Percentiles rank a stretch among this genome's conserved stretches.
Evolutionary conservation across 64 coral and sea anemone genomes (phyloP).

Genomic region (Actinia equina): DNA sequence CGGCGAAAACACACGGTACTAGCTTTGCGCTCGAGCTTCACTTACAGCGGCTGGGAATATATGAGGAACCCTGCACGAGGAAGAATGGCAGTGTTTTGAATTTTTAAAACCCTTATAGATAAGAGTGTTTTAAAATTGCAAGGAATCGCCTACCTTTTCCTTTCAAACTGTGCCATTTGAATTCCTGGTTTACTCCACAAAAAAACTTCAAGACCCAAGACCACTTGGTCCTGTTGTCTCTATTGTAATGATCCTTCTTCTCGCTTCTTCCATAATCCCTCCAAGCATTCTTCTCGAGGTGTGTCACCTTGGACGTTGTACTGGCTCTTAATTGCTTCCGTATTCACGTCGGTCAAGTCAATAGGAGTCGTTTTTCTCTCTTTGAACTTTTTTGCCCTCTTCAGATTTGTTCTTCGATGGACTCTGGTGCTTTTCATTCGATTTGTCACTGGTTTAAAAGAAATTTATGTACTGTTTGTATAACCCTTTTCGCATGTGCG

Average conservation of each 20-base stretch:
- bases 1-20: too few species aligned
- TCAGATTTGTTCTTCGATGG: background rate
- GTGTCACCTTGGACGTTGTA: background rate
- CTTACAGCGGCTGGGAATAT: too few species aligned
- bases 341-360: background rate
- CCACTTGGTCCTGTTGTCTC: background rate
- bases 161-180: conserved; percentile 34
- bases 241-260: background rate
- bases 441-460: background rate
- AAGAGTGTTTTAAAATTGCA: background rate
- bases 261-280: background rate
- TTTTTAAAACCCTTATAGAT: too few species aligned
- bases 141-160: conserved; percentile 17
- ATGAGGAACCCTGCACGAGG: too few species aligned
- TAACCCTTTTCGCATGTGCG: too few species aligned
- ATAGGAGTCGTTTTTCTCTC: background rate
- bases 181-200: conserved; percentile 21
- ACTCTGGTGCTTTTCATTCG: background rate
- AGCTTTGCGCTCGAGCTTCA: too few species aligned
- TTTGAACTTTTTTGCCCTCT: background rate
- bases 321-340: background rate
- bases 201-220: background rate
- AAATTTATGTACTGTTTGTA: background rate
- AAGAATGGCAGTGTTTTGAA: too few species aligned
- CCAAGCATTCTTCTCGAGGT: background rate